Evolutionary conservation across 2,113 vertebrate species (phyloP).

Genomic region (Mirounga angustirostris): DNA sequence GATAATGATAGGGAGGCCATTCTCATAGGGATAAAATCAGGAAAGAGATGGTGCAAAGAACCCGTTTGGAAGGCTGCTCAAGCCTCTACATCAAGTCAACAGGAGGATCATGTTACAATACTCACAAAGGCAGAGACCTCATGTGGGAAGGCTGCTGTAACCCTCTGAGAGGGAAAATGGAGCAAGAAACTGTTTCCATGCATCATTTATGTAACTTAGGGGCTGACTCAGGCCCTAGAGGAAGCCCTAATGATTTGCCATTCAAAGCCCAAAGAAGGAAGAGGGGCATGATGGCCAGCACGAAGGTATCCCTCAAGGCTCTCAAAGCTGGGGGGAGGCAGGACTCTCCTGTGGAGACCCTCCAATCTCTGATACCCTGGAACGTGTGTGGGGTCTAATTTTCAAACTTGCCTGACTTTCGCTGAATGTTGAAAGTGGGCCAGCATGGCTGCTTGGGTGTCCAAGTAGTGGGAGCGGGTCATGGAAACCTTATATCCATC

Average conservation of each 20-base stretch:
- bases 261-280: not conserved
- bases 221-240: not conserved
- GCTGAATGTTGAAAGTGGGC: not conserved
- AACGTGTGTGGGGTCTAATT: not conserved
- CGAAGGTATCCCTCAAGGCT: not conserved
- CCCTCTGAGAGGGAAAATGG: not conserved
- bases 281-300: not conserved
- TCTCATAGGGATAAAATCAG: not conserved
- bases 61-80: not conserved
- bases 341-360: not conserved
- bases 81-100: not conserved
- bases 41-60: not conserved
- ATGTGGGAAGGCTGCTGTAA: not conserved
- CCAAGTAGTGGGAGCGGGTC: not conserved
- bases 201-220: not conserved
- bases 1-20: not conserved
- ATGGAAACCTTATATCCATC: fast-evolving
- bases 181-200: not conserved
- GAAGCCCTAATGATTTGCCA: not conserved
- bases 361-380: not conserved
- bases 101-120: not conserved
- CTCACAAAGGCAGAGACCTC: not conserved
- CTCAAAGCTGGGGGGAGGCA: not conserved
- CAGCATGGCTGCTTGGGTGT: not conserved
- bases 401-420: not conserved